These are phyloP conservation scores for Holcopasites calliopsidis DNA, from an alignment of 1,140 invertebrate genomes.

Conservation along the genomic window DNA sequence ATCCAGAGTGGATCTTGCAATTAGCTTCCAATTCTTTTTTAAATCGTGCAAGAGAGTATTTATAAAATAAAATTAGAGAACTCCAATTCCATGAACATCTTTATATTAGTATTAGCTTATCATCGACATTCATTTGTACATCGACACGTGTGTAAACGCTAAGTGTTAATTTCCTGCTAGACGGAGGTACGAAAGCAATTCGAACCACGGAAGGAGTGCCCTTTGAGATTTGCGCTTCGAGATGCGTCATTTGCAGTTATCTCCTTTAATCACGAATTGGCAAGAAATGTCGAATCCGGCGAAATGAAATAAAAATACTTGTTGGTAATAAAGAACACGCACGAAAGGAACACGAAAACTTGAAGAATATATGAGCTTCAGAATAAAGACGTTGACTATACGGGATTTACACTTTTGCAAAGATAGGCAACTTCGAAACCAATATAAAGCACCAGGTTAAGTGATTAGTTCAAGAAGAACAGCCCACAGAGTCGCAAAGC, in stretches of 20 bases:
- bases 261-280: conserved; percentile 4
- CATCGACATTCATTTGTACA: neutral
- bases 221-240: neutral
- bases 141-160: neutral
- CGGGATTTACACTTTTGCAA: neutral
- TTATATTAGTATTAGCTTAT: neutral
- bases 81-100: too few species aligned
- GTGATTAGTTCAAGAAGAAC: too few species aligned
- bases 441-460: too few species aligned
- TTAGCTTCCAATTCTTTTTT: too few species aligned
- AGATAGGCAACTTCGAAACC: too few species aligned
- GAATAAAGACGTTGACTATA: neutral
- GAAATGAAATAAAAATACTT: neutral
- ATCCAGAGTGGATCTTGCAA: too few species aligned
- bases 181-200: conserved; percentile 1
- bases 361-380: neutral
- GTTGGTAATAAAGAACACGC: neutral
- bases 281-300: neutral
- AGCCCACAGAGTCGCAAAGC: too few species aligned
- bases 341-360: neutral
- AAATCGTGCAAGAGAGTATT: too few species aligned
- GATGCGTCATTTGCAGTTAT: neutral
- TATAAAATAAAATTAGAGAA: too few species aligned
- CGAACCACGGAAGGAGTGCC: neutral
- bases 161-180: conserved; percentile 16